Base-by-base conservation (phyloP, 1,140 invertebrate genomes). In the Scaptodrosophila lebanonensis region DNA sequence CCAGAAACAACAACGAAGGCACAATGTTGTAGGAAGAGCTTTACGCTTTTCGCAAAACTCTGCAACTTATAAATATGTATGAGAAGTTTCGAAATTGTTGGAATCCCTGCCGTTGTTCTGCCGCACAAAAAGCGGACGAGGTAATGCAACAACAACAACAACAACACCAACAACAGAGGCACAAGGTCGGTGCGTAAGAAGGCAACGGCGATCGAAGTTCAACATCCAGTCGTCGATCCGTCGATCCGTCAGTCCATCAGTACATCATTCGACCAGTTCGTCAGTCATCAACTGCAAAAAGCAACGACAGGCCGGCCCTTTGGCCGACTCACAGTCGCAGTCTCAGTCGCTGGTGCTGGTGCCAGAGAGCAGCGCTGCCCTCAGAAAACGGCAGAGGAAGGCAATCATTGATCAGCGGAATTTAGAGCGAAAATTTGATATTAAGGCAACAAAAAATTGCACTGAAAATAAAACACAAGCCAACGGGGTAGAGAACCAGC, bases 21-120 rank as follows among this genome's bases (percentile, higher is more conserved):
- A 13, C 43, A 57, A 51, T 56, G 54, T 77, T 79, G 73, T 72
- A 58, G 58, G 60, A 69, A 44, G 73, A 66, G 64, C 61, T 63
- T 75, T 73, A 60, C 65, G 69, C 73, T 69, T 68, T 69, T 60
- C 53, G 58, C 59, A 79, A 72, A 63, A 66, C 56, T 72, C 70
- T 77, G 61, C 61, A 69, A 68, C 82, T 84, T 85, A 84, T 84
- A 85, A 84, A 85, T 84, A 85, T 84, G 83, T 84, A 85, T 85
- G 83, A 84, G 73, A 68, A 77, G 72, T 84, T 82, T 82, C 58
- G 56, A 84, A 84, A 84, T 84, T 84, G 76, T 82, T 77, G 75
- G 82, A 83, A 83, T 84, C 75, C 68, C 82, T 79, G 79, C 60
- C 61, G 77, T 13, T n/a, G n/a, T 39, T 27, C 11, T 8, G 15